Conservation (phyloP, 2,797 vertebrate genomes). For the Gymnoscopelus microlampas region DNA sequence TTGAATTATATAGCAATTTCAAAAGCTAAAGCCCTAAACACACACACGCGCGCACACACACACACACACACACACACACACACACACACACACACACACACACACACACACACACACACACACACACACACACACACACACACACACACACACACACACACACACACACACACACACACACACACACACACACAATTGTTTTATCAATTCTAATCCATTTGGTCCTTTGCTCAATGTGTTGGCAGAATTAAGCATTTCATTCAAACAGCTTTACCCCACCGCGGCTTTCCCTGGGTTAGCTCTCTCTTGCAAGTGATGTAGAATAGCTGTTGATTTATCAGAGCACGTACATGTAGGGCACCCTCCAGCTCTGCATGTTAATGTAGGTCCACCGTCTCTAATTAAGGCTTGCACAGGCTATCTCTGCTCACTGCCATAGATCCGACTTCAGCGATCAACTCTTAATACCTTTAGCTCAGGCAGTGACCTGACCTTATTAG, state of each 20-base stretch:
- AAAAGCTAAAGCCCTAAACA: neutral
- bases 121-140: neutral
- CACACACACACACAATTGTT: neutral
- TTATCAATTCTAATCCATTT: conserved; percentile 4
- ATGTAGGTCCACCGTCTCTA: conserved; percentile 58
- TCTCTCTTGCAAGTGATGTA: conserved; percentile 57
- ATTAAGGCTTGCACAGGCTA: conserved; percentile 54
- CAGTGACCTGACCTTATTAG: conserved; percentile 19
- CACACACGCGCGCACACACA: no score
- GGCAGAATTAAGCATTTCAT: conserved; percentile 29
- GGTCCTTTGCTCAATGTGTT: conserved; percentile 8
- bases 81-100: neutral
- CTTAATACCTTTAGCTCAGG: neutral
- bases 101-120: neutral
- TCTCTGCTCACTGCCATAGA: conserved; percentile 25
- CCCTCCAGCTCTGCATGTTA: conserved; percentile 56
- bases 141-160: neutral
- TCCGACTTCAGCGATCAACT: conserved; percentile 5
- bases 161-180: neutral
- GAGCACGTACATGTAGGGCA: conserved; percentile 28
- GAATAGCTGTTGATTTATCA: conserved; percentile 60
- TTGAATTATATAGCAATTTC: conserved; percentile 15
- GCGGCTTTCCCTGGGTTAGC: conserved; percentile 29
- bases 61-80: neutral
- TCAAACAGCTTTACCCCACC: conserved; percentile 34